Base-by-base conservation (phyloP, 2,113 vertebrate genomes). In the Trichomycterus rosablanca region DNA sequence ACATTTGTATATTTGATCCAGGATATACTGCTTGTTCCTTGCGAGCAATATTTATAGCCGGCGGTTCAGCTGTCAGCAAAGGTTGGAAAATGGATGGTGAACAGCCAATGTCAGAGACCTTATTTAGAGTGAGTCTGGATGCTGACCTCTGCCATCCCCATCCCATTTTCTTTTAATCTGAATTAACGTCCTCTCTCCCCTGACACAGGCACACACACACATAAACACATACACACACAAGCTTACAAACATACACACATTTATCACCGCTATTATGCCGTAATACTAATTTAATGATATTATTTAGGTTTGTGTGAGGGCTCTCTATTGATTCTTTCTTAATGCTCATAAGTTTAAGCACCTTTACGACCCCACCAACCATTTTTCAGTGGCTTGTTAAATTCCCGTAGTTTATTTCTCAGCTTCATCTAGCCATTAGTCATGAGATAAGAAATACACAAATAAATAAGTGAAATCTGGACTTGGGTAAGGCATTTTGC, bases 1-100 rank as follows among this genome's bases (percentile, higher is more conserved):
- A 80, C 60, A 81, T 81, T 77, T 85, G 78, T 87, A 75, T 80
- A 78, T 82, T 83, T 81, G 71, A 84, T 80, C 69, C 26, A 15
- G 71, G 56, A 76, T 77, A 79, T 71, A 74, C 64, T 7, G 45
- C 73, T 72, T 66, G 63, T 71, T 78, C 53, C 64, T 62, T 50
- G 54, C 67, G 57, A 14, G 35, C 28, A 67, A 62, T 81, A 83
- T 84, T 83, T 82, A 78, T 80, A 78, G 72, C 69, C 71, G 49
- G 58, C 58, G 65, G 76, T 78, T 67, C 74, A 20, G 63, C 60
- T 82, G 81, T 76, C 76, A 81, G 68, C 19, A 78, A 78, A 83
- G 79, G 76, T 76, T 85, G 74, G 68, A 80, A 60, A 83, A 78
- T 58, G 68, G 71, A 83, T 78, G 67, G 65, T 64, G 55, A 2